Conservation (phyloP, 2,113 vertebrate species). For the Typhlomys cinereus region DNA sequence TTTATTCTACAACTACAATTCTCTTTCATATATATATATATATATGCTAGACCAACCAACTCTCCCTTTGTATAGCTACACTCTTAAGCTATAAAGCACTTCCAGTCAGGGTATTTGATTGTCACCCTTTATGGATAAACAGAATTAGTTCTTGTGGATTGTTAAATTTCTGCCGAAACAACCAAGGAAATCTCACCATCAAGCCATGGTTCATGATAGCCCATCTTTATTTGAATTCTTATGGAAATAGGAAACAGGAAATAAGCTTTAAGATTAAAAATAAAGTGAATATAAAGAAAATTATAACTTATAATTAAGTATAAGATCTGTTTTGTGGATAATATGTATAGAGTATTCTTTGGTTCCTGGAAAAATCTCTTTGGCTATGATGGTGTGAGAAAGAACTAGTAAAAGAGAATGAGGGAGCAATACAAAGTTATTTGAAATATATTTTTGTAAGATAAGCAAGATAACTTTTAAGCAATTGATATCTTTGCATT, state of each 20-base stretch:
- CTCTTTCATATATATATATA: neutral
- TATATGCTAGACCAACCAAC: neutral
- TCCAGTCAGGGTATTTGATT: neutral
- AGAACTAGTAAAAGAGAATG: neutral
- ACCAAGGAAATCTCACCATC: neutral
- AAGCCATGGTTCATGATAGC: too few species aligned
- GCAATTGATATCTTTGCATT: slow-evolving; percentile 17
- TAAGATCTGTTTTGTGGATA: neutral
- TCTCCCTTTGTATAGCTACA: neutral
- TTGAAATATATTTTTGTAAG: neutral
- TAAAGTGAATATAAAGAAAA: neutral
- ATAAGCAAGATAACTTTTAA: neutral
- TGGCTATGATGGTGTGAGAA: neutral
- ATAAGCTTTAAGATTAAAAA: neutral
- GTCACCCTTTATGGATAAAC: neutral
- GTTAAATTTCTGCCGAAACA: neutral
- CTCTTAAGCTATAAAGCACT: neutral
- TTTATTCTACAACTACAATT: neutral
- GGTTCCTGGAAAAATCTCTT: neutral
- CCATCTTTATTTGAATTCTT: neutral
- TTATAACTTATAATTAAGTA: neutral
- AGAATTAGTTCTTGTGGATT: neutral
- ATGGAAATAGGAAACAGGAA: neutral
- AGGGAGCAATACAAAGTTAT: neutral
- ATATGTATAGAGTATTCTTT: neutral